Percentiles rank a stretch among this genome's conserved stretches.
Evolutionary conservation across 2,888 invertebrate genomes (phyloP).

Genomic region (Elmis aenea): DNA sequence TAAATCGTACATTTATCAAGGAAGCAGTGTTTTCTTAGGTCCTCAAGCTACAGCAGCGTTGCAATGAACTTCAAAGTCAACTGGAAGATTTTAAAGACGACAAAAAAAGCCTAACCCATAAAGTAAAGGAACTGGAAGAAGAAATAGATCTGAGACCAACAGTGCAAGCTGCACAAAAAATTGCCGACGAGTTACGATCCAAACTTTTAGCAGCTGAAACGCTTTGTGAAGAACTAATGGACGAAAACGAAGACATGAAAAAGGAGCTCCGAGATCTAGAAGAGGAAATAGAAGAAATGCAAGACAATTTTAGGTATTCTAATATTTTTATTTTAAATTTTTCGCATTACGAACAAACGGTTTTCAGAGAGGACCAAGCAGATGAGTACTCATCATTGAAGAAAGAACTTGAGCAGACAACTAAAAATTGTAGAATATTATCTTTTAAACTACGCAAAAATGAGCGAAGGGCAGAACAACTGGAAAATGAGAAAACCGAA

Average conservation of each 20-base stretch:
- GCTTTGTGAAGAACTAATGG: conserved; percentile 88
- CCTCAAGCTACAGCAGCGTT: conserved; percentile 76
- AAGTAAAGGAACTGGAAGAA: conserved; percentile 69
- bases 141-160: conserved; percentile 58
- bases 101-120: conserved; percentile 65
- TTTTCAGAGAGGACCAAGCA: conserved; percentile 85
- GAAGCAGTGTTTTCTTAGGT: too few relatives aligned
- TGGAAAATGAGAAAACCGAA: conserved; percentile 80
- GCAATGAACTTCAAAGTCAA: conserved; percentile 78
- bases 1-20: too few relatives aligned
- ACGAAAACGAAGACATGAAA: conserved; percentile 93
- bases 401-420: conserved; percentile 92
- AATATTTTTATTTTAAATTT: neutral
- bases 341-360: neutral
- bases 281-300: conserved; percentile 98
- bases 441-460: conserved; percentile 97
- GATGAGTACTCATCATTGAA: conserved; percentile 92
- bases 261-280: conserved; percentile 89
- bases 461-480: conserved; percentile 80
- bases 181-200: conserved; percentile 68
- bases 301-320: conserved; percentile 79
- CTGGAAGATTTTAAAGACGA: conserved; percentile 77
- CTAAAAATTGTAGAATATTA: conserved; percentile 95
- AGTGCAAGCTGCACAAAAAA: conserved; percentile 53
- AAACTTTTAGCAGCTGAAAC: conserved; percentile 88